Conservation (phyloP, 2,888 invertebrate species). For the Chymomyza caudatula region DNA sequence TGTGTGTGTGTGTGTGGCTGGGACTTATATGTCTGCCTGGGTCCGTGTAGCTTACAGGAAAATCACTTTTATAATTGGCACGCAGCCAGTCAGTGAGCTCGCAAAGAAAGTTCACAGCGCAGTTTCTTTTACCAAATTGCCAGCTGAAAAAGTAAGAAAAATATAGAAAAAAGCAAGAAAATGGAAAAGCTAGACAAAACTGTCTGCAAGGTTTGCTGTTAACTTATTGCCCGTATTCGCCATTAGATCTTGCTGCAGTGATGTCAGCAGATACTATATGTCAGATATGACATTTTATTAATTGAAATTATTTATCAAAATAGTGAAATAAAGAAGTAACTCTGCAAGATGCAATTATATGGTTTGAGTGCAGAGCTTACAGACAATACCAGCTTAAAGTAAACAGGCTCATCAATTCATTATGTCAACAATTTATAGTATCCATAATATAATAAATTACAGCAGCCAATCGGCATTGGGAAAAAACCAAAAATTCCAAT, state of each 20-base stretch:
- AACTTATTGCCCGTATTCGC: conserved; percentile 38
- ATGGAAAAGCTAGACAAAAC: conserved; percentile 8
- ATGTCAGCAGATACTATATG: conserved; percentile 67
- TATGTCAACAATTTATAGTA: conserved; percentile 27
- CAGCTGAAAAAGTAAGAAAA: neutral
- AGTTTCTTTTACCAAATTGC: too few species aligned
- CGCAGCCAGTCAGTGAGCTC: conserved; percentile 57
- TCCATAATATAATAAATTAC: conserved; percentile 46
- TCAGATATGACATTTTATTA: conserved; percentile 65
- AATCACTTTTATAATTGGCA: conserved; percentile 72
- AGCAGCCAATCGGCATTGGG: conserved; percentile 11
- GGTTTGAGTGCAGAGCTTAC: neutral
- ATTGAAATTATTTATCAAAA: conserved; percentile 58
- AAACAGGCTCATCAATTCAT: conserved; percentile 27
- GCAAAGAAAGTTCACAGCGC: conserved; percentile 46
- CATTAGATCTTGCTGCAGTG: conserved; percentile 45
- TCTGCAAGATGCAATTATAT: neutral
- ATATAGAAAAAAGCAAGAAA: conserved; percentile 26
- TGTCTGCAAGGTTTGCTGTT: conserved; percentile 48
- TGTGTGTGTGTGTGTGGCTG: conserved; percentile 30
- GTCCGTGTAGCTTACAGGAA: conserved; percentile 71
- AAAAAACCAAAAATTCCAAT: conserved; percentile 5
- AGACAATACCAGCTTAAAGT: conserved; percentile 27
- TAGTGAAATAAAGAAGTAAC: neutral
- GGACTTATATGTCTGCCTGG: conserved; percentile 54